A percentile compares a stretch with the other conserved stretches of the same genome.
Conservation (phyloP, 2,797 vertebrate genomes). For the Neoniphon sammara region DNA sequence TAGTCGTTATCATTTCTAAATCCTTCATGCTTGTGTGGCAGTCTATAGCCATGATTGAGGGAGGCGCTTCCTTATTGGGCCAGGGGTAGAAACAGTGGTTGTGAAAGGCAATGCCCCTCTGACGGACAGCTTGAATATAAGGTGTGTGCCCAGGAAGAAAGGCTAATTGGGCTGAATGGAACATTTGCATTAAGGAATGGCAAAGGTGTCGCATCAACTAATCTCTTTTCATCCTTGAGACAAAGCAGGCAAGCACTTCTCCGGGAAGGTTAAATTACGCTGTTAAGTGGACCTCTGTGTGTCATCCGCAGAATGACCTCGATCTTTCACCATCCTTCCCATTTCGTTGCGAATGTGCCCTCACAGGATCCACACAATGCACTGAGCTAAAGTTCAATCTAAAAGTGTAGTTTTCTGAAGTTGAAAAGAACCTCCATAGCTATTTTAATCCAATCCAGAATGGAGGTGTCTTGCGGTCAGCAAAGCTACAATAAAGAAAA, state of each 20-base stretch:
- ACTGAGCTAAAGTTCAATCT: constrained; percentile 22
- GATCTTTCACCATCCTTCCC: constrained; percentile 39
- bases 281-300: constrained; percentile 68
- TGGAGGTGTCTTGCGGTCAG: background rate
- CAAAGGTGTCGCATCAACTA: constrained; percentile 71
- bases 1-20: constrained; percentile 35
- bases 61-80: constrained; percentile 1
- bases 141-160: constrained; percentile 63
- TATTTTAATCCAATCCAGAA: constrained; percentile 31
- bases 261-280: constrained; percentile 69
- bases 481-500: constrained; percentile 33
- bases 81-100: constrained; percentile 17
- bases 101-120: constrained; percentile 35
- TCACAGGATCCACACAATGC: background rate
- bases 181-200: constrained; percentile 76
- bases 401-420: constrained; percentile 39
- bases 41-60: constrained; percentile 8
- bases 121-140: constrained; percentile 70
- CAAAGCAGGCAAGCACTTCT: constrained; percentile 46
- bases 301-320: constrained; percentile 62
- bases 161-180: constrained; percentile 79
- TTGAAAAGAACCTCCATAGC: constrained; percentile 31
- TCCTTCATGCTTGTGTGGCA: constrained; percentile 45
- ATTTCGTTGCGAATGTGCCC: constrained; percentile 21
- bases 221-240: constrained; percentile 64